Conservation (phyloP, 2,113 vertebrate genomes). For the Psophia crepitans region DNA sequence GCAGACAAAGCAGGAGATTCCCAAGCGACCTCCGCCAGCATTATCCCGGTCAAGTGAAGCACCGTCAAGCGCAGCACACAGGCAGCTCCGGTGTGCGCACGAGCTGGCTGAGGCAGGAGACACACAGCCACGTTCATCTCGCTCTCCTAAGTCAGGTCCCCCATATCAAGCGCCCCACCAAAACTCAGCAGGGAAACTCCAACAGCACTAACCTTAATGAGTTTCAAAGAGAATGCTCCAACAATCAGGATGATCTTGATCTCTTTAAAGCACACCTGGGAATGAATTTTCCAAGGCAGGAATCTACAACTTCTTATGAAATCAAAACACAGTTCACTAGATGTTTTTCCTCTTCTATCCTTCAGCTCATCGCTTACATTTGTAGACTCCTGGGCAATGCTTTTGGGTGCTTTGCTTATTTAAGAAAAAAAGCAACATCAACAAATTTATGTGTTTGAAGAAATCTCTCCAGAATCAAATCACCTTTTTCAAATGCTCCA, state of each 20-base stretch:
- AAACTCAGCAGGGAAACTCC: background rate
- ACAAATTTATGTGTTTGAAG: background rate
- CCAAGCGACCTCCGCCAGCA: background rate
- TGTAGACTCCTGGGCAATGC: background rate
- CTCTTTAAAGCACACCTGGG: background rate
- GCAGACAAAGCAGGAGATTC: background rate
- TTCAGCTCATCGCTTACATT: background rate
- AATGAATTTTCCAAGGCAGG: background rate
- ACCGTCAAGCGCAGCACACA: accelerated
- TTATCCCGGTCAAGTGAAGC: background rate
- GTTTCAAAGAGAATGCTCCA: background rate
- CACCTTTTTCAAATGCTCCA: background rate
- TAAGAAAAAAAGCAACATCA: background rate
- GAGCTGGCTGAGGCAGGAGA: background rate
- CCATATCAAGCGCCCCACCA: background rate
- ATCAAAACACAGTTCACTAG: background rate
- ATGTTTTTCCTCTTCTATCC: background rate
- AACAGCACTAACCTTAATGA: accelerated
- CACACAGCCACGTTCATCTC: accelerated
- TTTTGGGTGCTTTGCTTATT: background rate
- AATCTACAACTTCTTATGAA: background rate
- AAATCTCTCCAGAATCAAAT: background rate
- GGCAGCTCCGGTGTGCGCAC: accelerated
- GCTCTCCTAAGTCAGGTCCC: accelerated
- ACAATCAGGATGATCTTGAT: background rate